Percentiles rank a stretch among this genome's conserved stretches.
phyloP scores from a whole-genome alignment of 2,113 vertebrate genomes.

The Fregetta grallaria region DNA sequence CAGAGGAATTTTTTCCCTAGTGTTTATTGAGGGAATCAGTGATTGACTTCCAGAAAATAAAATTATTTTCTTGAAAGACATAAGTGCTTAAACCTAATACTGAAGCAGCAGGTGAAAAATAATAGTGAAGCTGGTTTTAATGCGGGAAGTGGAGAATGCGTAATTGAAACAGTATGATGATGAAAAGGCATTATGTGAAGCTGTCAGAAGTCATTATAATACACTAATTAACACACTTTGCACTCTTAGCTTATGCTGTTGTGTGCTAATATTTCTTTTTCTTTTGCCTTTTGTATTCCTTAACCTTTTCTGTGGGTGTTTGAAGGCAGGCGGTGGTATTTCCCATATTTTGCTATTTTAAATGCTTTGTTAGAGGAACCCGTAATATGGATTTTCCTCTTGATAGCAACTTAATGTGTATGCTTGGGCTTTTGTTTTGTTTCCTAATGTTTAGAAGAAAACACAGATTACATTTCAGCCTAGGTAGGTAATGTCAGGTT shows the following conservation, averaged over 20 bases:
- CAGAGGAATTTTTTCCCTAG: neutral
- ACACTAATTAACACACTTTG: slow-evolving; percentile 61
- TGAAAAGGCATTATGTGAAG: slow-evolving; percentile 64
- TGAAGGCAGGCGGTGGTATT: neutral
- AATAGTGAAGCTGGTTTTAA: slow-evolving; percentile 57
- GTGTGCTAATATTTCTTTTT: slow-evolving; percentile 56
- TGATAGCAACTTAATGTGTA: neutral
- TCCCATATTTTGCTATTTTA: neutral
- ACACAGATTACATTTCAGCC: neutral
- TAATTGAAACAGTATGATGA: slow-evolving; percentile 72
- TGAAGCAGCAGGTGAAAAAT: slow-evolving; percentile 60
- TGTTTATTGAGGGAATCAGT: slow-evolving; percentile 19
- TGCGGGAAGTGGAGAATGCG: slow-evolving; percentile 52
- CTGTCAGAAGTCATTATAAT: slow-evolving; percentile 69
- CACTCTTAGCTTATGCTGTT: slow-evolving; percentile 40
- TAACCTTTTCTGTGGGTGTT: slow-evolving; percentile 35
- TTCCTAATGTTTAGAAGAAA: slow-evolving; percentile 6
- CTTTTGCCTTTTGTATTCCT: slow-evolving; percentile 35
- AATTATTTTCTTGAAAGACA: slow-evolving; percentile 16
- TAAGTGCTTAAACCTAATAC: slow-evolving; percentile 58
- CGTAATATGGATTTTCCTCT: slow-evolving; percentile 16
- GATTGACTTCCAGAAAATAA: slow-evolving; percentile 53
- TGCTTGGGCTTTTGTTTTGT: neutral
- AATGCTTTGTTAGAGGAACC: neutral
- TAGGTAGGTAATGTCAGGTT: slow-evolving; percentile 2